These are phyloP conservation scores for Piliocolobus tephrosceles DNA, from an alignment of 2,113 vertebrate species.

Conservation along the genomic window DNA sequence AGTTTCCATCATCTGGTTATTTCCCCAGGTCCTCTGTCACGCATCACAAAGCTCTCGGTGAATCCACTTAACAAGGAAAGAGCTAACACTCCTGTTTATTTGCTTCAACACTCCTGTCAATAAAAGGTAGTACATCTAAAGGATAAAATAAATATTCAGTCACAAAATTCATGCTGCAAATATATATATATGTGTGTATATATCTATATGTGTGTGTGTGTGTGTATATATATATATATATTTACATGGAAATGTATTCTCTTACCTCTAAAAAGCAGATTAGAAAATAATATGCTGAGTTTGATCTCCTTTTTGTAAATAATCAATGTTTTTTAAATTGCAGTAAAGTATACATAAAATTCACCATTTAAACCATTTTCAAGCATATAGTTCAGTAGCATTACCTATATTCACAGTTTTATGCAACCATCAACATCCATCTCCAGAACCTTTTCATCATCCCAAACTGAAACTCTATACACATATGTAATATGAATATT, in stretches of 20 bases:
- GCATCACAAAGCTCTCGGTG: constrained; percentile 56
- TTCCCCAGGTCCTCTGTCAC: constrained; percentile 43
- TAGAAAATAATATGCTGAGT: constrained; percentile 17
- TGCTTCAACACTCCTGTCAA: constrained; percentile 39
- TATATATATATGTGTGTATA: background rate
- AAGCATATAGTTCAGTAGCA: background rate
- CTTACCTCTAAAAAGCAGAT: background rate
- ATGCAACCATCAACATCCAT: background rate
- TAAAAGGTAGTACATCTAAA: constrained; percentile 53
- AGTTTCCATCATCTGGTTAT: constrained; percentile 61
- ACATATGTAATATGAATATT: background rate
- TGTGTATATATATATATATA: background rate
- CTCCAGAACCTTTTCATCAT: background rate
- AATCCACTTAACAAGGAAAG: constrained; percentile 57
- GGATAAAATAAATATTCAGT: constrained; percentile 52
- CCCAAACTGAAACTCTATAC: background rate
- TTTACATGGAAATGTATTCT: background rate
- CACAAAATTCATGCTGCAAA: constrained; percentile 55
- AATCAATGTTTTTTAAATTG: background rate
- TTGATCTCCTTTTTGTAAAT: constrained; percentile 19
- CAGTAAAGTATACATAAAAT: constrained; percentile 1
- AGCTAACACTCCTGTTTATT: constrained; percentile 42
- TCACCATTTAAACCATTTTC: constrained; percentile 29
- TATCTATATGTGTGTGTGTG: too few relatives aligned
- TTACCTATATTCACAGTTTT: background rate